Evolutionary conservation across 1,140 invertebrate species (phyloP).

Genomic region (Penaeus indicus): DNA sequence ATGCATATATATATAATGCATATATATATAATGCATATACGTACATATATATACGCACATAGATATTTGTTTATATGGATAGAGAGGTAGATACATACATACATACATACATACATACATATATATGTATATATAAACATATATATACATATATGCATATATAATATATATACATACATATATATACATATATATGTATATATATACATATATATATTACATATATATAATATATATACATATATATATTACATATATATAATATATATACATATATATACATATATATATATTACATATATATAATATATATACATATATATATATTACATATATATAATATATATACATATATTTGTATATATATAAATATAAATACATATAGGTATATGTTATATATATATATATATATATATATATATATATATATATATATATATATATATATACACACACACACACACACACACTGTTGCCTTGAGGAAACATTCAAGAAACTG

Average conservation of each 20-base stretch:
- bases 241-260: background rate
- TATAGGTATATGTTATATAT: too few species aligned
- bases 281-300: background rate
- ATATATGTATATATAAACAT: background rate
- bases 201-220: background rate
- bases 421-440: background rate
- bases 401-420: background rate
- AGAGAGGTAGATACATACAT: constrained; percentile 8
- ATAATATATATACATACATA: background rate
- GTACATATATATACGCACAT: background rate
- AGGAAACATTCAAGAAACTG: too few species aligned
- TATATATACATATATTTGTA: too few species aligned
- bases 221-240: too few species aligned
- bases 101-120: background rate
- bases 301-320: too few species aligned
- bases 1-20: background rate
- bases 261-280: background rate
- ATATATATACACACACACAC: background rate
- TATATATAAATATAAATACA: background rate
- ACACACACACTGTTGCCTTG: background rate
- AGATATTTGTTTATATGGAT: background rate
- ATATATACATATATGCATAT: background rate
- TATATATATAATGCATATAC: background rate
- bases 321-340: background rate
- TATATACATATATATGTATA: background rate